A percentile compares a stretch with the other conserved stretches of the same genome.
Evolutionary conservation across 2,888 invertebrate species (phyloP).

Genomic region (Drosophila nigricruria): DNA sequence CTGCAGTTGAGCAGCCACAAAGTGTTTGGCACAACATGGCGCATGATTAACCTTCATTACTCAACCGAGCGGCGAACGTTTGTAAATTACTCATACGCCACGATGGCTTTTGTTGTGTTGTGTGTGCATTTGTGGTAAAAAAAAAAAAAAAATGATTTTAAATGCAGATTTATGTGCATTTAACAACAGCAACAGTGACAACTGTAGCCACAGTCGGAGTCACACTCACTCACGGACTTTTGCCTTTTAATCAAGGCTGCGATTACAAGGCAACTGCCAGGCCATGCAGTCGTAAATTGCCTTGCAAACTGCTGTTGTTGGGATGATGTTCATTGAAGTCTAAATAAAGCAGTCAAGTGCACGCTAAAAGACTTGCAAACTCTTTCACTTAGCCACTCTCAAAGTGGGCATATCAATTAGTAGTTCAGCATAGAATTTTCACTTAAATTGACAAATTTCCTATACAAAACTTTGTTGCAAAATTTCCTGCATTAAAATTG

Average conservation of each 20-base stretch:
- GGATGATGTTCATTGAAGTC: neutral
- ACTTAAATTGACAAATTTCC: neutral
- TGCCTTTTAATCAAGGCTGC: slow-evolving; percentile 71
- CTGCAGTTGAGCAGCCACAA: slow-evolving; percentile 43
- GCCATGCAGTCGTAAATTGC: slow-evolving; percentile 52
- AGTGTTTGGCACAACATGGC: slow-evolving; percentile 57
- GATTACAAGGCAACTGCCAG: slow-evolving; percentile 53
- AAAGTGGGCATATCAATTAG: slow-evolving; percentile 11
- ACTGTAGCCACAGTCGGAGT: slow-evolving; percentile 22
- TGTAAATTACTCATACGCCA: slow-evolving; percentile 69
- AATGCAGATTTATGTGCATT: slow-evolving; percentile 79
- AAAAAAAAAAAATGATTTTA: slow-evolving; percentile 57
- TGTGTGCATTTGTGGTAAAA: slow-evolving; percentile 59
- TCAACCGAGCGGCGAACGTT: slow-evolving; percentile 42
- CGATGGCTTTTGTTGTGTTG: slow-evolving; percentile 50
- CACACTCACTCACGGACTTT: slow-evolving; percentile 46
- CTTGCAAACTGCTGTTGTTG: neutral
- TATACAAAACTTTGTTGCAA: slow-evolving; percentile 13
- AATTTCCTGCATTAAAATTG: slow-evolving; percentile 34
- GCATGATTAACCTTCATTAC: slow-evolving; percentile 74
- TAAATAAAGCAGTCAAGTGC: neutral
- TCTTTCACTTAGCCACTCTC: neutral
- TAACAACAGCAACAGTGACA: slow-evolving; percentile 61
- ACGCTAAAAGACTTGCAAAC: neutral
- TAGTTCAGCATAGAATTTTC: neutral